Evolutionary conservation across 2,888 invertebrate genomes (phyloP).

Genomic region (Pachycephus smyrnensis): DNA sequence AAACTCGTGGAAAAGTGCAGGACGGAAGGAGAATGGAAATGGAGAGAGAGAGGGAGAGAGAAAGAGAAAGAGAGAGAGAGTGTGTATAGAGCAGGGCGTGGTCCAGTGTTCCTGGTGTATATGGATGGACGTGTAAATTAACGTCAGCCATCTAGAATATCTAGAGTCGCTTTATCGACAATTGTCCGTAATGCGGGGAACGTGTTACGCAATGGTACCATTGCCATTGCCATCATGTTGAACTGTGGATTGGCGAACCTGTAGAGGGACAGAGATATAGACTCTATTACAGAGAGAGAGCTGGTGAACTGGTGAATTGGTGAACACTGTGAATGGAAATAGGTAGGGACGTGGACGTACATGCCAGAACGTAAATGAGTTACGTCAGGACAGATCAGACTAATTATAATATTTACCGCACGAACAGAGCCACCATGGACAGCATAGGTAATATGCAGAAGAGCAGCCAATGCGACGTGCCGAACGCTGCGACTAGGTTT

Average conservation of each 20-base stretch:
- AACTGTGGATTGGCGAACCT: background rate
- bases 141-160: constrained; percentile 23
- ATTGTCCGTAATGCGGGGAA: constrained; percentile 18
- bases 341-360: background rate
- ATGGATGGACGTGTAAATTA: constrained; percentile 26
- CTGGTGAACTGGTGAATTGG: constrained; percentile 9
- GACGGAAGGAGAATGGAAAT: constrained; percentile 20
- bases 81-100: background rate
- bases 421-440: constrained; percentile 1
- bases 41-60: constrained; percentile 3
- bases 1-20: constrained; percentile 11
- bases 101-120: background rate
- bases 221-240: background rate
- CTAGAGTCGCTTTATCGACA: constrained; percentile 11
- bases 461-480: constrained; percentile 15
- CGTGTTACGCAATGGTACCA: constrained; percentile 16
- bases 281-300: too few relatives aligned
- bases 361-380: constrained; percentile 30
- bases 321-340: background rate
- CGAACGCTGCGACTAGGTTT: constrained; percentile 36
- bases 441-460: constrained; percentile 4
- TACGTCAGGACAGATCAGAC: constrained; percentile 37
- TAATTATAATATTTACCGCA: constrained; percentile 54
- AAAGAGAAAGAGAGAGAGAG: background rate
- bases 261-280: too few relatives aligned